phyloP scores from a whole-genome alignment of 2,888 invertebrate genomes.

The Diloba caeruleocephala region DNA sequence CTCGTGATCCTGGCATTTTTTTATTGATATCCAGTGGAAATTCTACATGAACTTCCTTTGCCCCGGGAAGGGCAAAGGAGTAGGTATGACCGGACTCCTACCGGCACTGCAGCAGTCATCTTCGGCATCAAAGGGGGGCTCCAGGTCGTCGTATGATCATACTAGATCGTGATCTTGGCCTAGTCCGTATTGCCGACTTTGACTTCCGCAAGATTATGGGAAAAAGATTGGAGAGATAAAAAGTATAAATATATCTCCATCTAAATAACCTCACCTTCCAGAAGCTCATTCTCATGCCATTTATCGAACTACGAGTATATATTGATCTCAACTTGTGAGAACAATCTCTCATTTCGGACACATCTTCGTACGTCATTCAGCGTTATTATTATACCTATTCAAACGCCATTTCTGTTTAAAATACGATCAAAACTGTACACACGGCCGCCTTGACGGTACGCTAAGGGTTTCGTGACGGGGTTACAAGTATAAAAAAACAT shows the following conservation, averaged over 20 bases:
- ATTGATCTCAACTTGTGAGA: slow-evolving; percentile 56
- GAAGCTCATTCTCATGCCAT: slow-evolving; percentile 13
- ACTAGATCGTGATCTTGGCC: too few species aligned
- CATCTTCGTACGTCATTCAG: slow-evolving; percentile 68
- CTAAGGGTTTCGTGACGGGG: slow-evolving; percentile 73
- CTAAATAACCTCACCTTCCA: not conserved
- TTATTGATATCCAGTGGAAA: too few species aligned
- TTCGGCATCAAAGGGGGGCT: too few species aligned
- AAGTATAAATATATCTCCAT: not conserved
- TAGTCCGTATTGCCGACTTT: too few species aligned
- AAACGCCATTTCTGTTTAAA: slow-evolving; percentile 79
- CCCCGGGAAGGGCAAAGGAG: too few species aligned
- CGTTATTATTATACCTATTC: slow-evolving; percentile 79
- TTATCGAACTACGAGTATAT: slow-evolving; percentile 22
- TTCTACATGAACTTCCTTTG: too few species aligned
- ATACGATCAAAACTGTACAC: slow-evolving; percentile 66
- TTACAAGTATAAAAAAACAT: slow-evolving; percentile 61
- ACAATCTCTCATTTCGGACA: slow-evolving; percentile 67
- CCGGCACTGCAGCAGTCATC: too few species aligned
- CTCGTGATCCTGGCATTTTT: too few species aligned
- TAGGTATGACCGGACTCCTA: too few species aligned
- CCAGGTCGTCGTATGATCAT: too few species aligned
- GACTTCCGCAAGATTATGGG: too few species aligned
- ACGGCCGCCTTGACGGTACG: slow-evolving; percentile 51
- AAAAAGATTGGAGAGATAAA: too few species aligned